phyloP scores from a whole-genome alignment of 1,140 invertebrate species.

The Drosophila saltans region DNA sequence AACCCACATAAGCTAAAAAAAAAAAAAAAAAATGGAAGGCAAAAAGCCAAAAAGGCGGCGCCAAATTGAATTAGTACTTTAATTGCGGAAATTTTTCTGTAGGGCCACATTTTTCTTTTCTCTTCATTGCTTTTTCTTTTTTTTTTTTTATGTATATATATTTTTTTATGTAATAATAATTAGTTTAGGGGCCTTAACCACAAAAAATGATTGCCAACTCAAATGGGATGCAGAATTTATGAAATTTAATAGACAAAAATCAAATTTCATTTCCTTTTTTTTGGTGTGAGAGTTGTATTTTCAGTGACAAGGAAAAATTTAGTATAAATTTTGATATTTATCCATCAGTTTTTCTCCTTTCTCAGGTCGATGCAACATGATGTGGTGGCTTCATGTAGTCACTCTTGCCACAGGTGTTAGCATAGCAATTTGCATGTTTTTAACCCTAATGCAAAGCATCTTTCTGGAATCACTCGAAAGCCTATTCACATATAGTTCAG shows the following conservation, averaged over 20 bases:
- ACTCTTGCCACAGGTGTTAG: background rate
- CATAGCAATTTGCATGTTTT: slow-evolving; percentile 23
- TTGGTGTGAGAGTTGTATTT: no score
- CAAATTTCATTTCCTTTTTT: background rate
- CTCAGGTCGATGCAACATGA: background rate
- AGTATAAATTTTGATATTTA: no score
- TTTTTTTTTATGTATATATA: background rate
- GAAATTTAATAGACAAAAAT: background rate
- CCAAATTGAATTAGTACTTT: slow-evolving; percentile 75
- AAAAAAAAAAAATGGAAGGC: background rate
- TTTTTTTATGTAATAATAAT: background rate
- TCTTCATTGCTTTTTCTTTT: background rate
- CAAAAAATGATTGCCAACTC: slow-evolving; percentile 8
- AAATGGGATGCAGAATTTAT: slow-evolving; percentile 6
- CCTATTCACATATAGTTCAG: slow-evolving; percentile 35
- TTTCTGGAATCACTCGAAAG: slow-evolving; percentile 41
- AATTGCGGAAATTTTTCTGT: slow-evolving; percentile 49
- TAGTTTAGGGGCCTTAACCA: slow-evolving; percentile 9
- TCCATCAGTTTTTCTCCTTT: no score
- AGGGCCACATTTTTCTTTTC: background rate
- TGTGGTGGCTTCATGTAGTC: slow-evolving; percentile 12
- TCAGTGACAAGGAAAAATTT: background rate
- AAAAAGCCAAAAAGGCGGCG: slow-evolving; percentile 51
- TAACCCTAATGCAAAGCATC: slow-evolving; percentile 1
- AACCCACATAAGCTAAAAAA: background rate